phyloP scores from a whole-genome alignment of 2,797 vertebrate genomes.

The Schizopygopsis pylzovi region DNA sequence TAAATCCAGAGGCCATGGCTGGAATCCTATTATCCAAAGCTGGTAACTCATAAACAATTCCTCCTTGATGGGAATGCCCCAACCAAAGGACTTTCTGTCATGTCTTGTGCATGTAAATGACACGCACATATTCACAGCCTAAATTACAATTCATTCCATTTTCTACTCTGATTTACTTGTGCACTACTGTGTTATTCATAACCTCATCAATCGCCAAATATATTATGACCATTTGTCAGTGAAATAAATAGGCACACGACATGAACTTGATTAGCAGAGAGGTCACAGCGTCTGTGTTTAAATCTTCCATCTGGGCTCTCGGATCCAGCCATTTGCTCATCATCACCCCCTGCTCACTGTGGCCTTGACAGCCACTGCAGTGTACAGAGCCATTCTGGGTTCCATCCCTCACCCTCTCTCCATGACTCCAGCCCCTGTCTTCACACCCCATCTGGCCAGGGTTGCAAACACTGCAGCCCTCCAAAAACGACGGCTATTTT shows the following conservation, averaged over 20 bases:
- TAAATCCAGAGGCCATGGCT: slow-evolving; percentile 68
- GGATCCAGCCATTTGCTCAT: slow-evolving; percentile 45
- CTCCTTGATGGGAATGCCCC: slow-evolving; percentile 61
- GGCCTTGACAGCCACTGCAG: slow-evolving; percentile 76
- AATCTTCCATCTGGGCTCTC: slow-evolving; percentile 47
- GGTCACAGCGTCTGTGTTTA: slow-evolving; percentile 52
- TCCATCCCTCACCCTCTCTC: slow-evolving; percentile 82
- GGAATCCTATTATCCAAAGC: slow-evolving; percentile 69
- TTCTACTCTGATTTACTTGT: slow-evolving; percentile 47
- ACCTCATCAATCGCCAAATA: slow-evolving; percentile 39
- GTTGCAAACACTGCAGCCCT: slow-evolving; percentile 62
- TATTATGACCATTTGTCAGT: slow-evolving; percentile 52
- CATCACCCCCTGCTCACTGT: slow-evolving; percentile 52
- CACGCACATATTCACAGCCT: neutral
- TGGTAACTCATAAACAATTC: slow-evolving; percentile 70
- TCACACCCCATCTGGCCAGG: slow-evolving; percentile 78
- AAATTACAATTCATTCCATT: slow-evolving; percentile 42
- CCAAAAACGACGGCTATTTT: slow-evolving; percentile 63
- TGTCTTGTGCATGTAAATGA: slow-evolving; percentile 36
- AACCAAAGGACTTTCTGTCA: slow-evolving; percentile 55
- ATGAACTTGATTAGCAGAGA: slow-evolving; percentile 56
- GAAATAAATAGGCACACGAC: slow-evolving; percentile 48
- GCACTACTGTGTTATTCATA: slow-evolving; percentile 48
- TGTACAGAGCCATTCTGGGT: slow-evolving; percentile 73
- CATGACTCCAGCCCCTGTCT: slow-evolving; percentile 79